These are phyloP conservation scores for Ephydatia muelleri DNA, from an alignment of 37 sponge, comb jelly and placozoan genomes.

Conservation along the genomic window DNA sequence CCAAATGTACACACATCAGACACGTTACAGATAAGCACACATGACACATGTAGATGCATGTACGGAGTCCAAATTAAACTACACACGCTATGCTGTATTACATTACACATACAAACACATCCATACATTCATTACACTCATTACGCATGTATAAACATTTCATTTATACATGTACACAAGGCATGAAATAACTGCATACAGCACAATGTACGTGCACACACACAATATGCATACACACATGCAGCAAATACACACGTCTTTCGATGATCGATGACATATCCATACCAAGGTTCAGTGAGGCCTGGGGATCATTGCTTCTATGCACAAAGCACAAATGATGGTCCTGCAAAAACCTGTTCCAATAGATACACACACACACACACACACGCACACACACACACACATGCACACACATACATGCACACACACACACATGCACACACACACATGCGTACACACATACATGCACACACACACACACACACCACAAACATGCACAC, in stretches of 20 bases:
- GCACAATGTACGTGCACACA: too few species aligned
- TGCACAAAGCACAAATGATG: not conserved
- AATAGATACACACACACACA: not conserved
- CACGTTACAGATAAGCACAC: not conserved
- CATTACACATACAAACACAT: not conserved
- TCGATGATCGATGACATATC: too few species aligned
- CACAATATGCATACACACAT: not conserved
- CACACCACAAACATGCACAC: conserved; percentile 40
- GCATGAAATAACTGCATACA: too few species aligned
- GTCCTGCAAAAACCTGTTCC: not conserved
- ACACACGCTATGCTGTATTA: conserved; percentile 14
- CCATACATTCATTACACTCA: not conserved
- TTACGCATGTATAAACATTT: not conserved
- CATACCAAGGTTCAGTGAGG: not conserved
- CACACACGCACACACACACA: conserved; percentile 9
- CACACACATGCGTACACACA: conserved; percentile 44
- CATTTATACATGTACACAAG: too few species aligned
- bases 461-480: conserved; percentile 42
- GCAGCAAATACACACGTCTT: too few species aligned
- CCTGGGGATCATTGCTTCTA: not conserved
- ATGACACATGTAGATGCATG: too few species aligned
- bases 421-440: conserved; percentile 15
- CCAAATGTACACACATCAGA: too few species aligned
- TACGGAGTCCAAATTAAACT: conserved; percentile 24
- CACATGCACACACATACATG: conserved; percentile 8